These are phyloP conservation scores for Caradrina kadenii DNA, from an alignment of 2,888 invertebrate genomes.

Conservation along the genomic window DNA sequence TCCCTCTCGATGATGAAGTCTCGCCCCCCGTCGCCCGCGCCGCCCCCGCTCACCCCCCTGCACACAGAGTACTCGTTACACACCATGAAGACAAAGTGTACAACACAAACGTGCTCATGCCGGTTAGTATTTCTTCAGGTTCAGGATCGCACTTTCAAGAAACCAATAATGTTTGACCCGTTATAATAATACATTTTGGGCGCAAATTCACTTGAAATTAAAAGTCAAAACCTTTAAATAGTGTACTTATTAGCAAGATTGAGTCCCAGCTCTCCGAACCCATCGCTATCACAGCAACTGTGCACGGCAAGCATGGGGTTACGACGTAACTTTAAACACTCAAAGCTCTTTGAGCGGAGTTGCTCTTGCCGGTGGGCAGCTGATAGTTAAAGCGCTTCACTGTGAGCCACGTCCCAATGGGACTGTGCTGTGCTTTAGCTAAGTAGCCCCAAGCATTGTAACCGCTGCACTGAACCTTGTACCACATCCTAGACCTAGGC, in stretches of 20 bases:
- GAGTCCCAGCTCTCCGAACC: no score
- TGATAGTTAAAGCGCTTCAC: no score
- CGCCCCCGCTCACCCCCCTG: conserved; percentile 82
- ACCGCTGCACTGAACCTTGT: conserved; percentile 24
- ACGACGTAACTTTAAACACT: background rate
- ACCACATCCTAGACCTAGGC: conserved; percentile 4
- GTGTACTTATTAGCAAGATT: no score
- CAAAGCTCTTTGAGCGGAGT: background rate
- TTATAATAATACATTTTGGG: no score
- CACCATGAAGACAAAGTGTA: background rate
- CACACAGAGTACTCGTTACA: conserved; percentile 30
- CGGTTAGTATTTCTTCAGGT: no score
- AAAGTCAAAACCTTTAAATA: no score
- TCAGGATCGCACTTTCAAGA: background rate
- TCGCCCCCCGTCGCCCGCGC: conserved; percentile 76
- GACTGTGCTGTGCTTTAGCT: background rate
- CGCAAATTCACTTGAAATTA: no score
- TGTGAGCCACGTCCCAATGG: background rate
- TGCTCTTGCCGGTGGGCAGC: background rate
- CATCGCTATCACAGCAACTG: no score
- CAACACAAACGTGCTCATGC: background rate
- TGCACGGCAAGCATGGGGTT: background rate
- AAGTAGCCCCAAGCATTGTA: background rate
- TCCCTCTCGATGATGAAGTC: conserved; percentile 88
- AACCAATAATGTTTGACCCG: background rate